These are phyloP conservation scores for Gobio occitaniae DNA, from an alignment of 2,797 vertebrate genomes.

Conservation along the genomic window DNA sequence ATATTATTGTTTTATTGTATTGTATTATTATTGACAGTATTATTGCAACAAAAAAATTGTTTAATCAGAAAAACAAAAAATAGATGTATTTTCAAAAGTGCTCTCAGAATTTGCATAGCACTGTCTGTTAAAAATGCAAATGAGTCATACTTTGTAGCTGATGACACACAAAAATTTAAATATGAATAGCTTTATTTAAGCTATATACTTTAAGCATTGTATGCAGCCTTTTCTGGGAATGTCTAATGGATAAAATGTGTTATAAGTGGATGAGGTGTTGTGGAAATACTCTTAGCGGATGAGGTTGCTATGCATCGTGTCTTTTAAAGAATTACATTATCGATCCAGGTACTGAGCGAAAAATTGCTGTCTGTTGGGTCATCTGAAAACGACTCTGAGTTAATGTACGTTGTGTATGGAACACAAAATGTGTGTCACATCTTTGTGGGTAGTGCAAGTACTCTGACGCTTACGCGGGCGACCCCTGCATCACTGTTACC, in stretches of 20 bases:
- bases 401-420: conserved; percentile 32
- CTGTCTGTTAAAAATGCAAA: background rate
- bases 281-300: conserved; percentile 53
- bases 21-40: too few relatives aligned
- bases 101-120: background rate
- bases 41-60: background rate
- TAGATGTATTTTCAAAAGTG: background rate
- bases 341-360: conserved; percentile 52
- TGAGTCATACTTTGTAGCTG: background rate
- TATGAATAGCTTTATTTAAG: background rate
- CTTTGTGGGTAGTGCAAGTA: background rate
- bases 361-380: conserved; percentile 53
- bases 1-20: too few relatives aligned
- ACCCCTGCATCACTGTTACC: background rate
- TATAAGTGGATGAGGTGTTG: conserved; percentile 44
- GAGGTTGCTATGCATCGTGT: conserved; percentile 48
- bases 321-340: conserved; percentile 65
- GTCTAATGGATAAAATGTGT: conserved; percentile 24
- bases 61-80: background rate
- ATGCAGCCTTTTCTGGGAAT: conserved; percentile 16
- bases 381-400: conserved; percentile 31
- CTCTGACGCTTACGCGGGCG: background rate
- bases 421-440: conserved; percentile 6
- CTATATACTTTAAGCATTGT: background rate
- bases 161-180: background rate